These are phyloP conservation scores for Helicoverpa zea DNA, from an alignment of 1,140 invertebrate species.

Conservation along the genomic window DNA sequence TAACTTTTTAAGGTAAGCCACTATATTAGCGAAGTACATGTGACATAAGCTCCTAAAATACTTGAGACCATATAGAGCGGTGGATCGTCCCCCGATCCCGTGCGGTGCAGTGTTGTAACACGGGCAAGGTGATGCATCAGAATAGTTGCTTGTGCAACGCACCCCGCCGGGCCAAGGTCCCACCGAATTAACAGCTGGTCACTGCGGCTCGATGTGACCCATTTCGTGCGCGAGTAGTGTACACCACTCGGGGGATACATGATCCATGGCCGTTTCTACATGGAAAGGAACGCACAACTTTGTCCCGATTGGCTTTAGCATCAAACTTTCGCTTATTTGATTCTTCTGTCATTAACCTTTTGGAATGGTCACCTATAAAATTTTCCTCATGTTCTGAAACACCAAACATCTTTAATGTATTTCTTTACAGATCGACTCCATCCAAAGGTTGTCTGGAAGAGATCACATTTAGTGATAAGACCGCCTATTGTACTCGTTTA, in stretches of 20 bases:
- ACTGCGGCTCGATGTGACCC: constrained; percentile 41
- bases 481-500: too few species aligned
- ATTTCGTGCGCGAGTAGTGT: constrained; percentile 11
- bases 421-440: too few species aligned
- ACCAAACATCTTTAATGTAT: background rate
- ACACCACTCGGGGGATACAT: background rate
- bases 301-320: too few species aligned
- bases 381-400: background rate
- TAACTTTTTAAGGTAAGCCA: too few species aligned
- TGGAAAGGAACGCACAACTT: background rate
- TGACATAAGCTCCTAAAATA: constrained; percentile 8
- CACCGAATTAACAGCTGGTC: constrained; percentile 56
- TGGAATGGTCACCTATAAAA: too few species aligned
- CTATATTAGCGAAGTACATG: background rate
- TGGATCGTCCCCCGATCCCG: background rate
- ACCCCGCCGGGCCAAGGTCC: constrained; percentile 58
- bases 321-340: too few species aligned
- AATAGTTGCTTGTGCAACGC: constrained; percentile 69
- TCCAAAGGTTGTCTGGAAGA: too few species aligned
- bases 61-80: constrained; percentile 11
- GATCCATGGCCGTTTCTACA: background rate
- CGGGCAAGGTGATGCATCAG: constrained; percentile 68
- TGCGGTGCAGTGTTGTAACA: constrained; percentile 46
- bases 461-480: too few species aligned
- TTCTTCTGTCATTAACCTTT: too few species aligned